Evolutionary conservation across 1,140 invertebrate species (phyloP).

Genomic region (Lethrus apterus): DNA sequence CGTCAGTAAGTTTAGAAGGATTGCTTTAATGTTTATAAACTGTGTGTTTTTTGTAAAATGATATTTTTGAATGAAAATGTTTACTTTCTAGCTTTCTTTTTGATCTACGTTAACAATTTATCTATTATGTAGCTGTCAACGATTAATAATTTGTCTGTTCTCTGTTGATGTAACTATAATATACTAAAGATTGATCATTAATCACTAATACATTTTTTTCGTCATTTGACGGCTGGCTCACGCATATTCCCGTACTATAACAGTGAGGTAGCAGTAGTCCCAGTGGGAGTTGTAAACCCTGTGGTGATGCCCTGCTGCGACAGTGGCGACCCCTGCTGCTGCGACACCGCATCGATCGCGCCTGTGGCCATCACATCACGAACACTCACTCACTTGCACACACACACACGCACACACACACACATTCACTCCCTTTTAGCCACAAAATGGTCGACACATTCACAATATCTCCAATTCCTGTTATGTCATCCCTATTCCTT

Average conservation of each 20-base stretch:
- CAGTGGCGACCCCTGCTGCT: conserved; percentile 32
- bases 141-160: no score
- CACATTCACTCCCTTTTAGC: conserved; percentile 21
- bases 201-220: no score
- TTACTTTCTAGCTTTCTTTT: no score
- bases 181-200: no score
- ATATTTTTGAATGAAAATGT: no score
- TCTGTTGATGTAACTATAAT: no score
- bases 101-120: no score
- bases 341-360: conserved; percentile 31
- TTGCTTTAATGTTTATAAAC: no score
- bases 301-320: conserved; percentile 29
- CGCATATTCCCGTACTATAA: conserved; percentile 16
- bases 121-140: no score
- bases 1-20: no score
- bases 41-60: no score
- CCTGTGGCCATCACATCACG: conserved; percentile 15
- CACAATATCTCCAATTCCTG: conserved; percentile 22
- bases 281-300: conserved; percentile 21
- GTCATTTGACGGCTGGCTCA: conserved; percentile 8
- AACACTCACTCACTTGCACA: conserved; percentile 2
- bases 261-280: conserved; percentile 15
- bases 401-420: conserved; percentile 7
- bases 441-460: conserved; percentile 31
- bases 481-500: conserved; percentile 10